A percentile compares a stretch with the other conserved stretches of the same genome.
These are phyloP conservation scores for Pelochelys cantorii DNA, from an alignment of 2,797 vertebrate genomes.

Conservation along the genomic window DNA sequence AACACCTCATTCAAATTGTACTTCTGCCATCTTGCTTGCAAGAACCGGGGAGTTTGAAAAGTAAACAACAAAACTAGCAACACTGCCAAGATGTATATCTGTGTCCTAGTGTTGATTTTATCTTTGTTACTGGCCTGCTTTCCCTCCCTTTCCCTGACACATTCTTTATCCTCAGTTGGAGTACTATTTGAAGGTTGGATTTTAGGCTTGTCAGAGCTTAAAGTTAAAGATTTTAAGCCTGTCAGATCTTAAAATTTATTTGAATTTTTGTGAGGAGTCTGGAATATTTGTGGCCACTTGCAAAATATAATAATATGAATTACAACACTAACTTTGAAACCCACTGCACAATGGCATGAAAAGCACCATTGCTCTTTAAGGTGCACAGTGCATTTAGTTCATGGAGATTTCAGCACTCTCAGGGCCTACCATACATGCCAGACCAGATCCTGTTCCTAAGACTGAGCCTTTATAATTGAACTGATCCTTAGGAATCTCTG, in stretches of 20 bases:
- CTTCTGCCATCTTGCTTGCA: neutral
- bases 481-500: neutral
- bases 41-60: neutral
- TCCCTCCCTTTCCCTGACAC: neutral
- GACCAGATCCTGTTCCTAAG: neutral
- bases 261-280: neutral
- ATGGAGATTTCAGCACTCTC: neutral
- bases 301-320: neutral
- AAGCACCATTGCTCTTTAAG: neutral
- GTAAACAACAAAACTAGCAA: neutral
- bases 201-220: neutral
- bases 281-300: neutral
- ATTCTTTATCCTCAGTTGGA: neutral
- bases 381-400: neutral
- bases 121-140: neutral
- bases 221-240: neutral
- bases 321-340: neutral
- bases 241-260: neutral
- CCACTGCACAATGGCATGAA: neutral
- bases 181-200: neutral
- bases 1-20: neutral
- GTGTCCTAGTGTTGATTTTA: neutral
- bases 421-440: accelerated
- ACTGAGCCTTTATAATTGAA: neutral
- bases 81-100: neutral